phyloP scores from a whole-genome alignment of 2,113 vertebrate species.

The Leptobrachium ailaonicum region DNA sequence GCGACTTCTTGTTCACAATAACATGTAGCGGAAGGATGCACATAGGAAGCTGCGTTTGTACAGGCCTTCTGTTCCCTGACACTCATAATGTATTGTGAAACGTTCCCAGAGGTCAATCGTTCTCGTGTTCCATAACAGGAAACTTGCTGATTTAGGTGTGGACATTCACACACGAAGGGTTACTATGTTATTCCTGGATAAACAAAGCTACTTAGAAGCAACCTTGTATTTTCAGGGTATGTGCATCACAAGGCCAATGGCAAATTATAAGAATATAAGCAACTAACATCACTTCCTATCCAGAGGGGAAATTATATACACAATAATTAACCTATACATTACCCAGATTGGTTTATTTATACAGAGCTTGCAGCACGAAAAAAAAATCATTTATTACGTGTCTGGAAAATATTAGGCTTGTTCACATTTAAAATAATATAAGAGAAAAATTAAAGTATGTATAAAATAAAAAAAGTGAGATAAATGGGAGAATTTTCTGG shows the following conservation, averaged over 20 bases:
- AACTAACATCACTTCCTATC: not conserved
- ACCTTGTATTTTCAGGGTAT: not conserved
- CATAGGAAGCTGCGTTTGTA: constrained; percentile 18
- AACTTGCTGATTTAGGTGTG: constrained; percentile 14
- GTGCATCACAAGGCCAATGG: not conserved
- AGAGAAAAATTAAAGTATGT: no score
- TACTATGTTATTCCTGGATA: constrained; percentile 1
- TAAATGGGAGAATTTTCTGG: no score
- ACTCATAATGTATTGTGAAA: constrained; percentile 17
- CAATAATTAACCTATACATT: no score
- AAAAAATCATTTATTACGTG: no score
- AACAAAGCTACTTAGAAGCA: not conserved
- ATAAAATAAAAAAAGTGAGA: no score
- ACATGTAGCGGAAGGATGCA: constrained; percentile 32
- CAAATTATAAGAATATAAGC: not conserved
- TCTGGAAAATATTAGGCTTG: no score
- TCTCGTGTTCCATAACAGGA: constrained; percentile 41
- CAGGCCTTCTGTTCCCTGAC: constrained; percentile 21
- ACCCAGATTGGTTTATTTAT: no score
- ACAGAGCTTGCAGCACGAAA: no score
- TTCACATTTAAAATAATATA: no score
- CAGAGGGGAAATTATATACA: no score
- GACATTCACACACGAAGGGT: constrained; percentile 15
- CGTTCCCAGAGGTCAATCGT: constrained; percentile 31
- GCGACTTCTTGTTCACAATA: not conserved